phyloP scores from a whole-genome alignment of 2,888 invertebrate species.

The Erpobdella octoculata region DNA sequence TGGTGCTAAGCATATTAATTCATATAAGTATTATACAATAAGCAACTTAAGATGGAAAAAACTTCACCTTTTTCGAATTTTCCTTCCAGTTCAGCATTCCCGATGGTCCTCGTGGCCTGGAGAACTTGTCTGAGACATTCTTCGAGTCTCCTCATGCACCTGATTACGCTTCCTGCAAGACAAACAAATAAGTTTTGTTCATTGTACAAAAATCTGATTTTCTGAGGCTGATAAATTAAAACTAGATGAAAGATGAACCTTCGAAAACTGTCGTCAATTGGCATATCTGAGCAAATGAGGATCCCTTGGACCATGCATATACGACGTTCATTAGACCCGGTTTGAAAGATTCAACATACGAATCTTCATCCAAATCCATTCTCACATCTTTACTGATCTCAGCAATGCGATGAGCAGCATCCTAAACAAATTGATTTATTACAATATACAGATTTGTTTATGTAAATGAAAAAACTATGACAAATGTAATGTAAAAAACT shows the following conservation, averaged over 20 bases:
- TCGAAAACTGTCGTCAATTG: conserved; percentile 57
- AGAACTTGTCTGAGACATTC: conserved; percentile 89
- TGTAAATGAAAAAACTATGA: no score
- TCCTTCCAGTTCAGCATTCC: conserved; percentile 85
- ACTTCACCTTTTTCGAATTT: conserved; percentile 78
- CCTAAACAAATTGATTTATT: conserved; percentile 48
- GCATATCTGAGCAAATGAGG: conserved; percentile 80
- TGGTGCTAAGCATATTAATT: neutral
- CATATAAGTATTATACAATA: neutral
- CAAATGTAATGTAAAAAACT: no score
- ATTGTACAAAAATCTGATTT: neutral
- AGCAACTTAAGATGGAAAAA: neutral
- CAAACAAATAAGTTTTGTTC: no score
- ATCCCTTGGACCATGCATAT: conserved; percentile 87
- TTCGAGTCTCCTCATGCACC: conserved; percentile 90
- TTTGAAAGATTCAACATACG: conserved; percentile 82
- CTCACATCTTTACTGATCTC: conserved; percentile 61
- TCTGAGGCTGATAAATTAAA: neutral
- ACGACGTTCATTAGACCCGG: conserved; percentile 96
- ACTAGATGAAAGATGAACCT: conserved; percentile 41
- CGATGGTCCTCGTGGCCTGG: conserved; percentile 91
- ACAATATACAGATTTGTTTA: neutral
- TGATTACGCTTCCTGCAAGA: conserved; percentile 65
- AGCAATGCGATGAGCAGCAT: conserved; percentile 63
- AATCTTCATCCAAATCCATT: conserved; percentile 66